A percentile compares a stretch with the other conserved stretches of the same genome.
phyloP scores from a whole-genome alignment of 2,113 vertebrate species.

The Arvicanthis niloticus region DNA sequence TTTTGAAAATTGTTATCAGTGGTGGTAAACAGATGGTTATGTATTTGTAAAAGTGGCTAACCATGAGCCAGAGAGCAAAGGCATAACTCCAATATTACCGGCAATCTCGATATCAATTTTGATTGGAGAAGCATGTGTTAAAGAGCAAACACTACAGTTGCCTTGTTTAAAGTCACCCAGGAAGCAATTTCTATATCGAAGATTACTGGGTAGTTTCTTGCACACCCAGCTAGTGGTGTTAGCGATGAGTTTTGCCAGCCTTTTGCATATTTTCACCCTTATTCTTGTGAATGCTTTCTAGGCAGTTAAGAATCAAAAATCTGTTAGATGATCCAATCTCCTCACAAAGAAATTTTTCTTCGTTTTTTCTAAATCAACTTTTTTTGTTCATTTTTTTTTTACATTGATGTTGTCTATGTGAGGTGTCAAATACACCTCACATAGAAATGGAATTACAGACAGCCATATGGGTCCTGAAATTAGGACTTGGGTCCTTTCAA shows the following conservation, averaged over 20 bases:
- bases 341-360: neutral
- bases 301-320: neutral
- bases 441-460: no score
- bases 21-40: neutral
- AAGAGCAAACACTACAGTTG: neutral
- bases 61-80: neutral
- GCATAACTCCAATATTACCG: neutral
- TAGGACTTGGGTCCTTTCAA: no score
- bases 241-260: neutral
- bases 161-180: neutral
- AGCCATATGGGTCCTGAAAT: no score
- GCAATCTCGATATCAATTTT: neutral
- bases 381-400: no score
- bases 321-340: neutral
- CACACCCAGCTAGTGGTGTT: neutral
- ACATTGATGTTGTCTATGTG: no score
- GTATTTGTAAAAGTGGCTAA: neutral
- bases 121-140: neutral
- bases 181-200: neutral
- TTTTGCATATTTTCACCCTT: neutral
- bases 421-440: no score
- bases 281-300: neutral
- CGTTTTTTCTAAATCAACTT: no score
- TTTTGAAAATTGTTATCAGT: slow-evolving; percentile 2
- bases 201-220: neutral